A percentile compares a stretch with the other conserved stretches of the same genome.
phyloP scores from a whole-genome alignment of 2,888 invertebrate species.

The Crepidodera aurea region DNA sequence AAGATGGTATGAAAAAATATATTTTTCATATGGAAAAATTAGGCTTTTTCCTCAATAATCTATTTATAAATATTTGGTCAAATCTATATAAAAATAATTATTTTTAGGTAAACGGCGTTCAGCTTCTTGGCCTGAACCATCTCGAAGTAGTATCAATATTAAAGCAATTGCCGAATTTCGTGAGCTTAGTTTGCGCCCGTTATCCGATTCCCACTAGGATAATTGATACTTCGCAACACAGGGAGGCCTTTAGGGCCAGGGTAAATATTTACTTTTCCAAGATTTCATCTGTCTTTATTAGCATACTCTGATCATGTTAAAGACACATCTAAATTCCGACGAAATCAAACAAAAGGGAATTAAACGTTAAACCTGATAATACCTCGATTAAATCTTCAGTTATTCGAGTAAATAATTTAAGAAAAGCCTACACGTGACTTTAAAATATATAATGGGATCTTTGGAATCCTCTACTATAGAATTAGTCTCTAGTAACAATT shows the following conservation, averaged over 20 bases:
- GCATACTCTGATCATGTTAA: neutral
- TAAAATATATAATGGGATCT: too few relatives aligned
- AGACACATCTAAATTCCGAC: neutral
- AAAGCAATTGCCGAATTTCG: constrained; percentile 82
- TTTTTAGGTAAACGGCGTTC: constrained; percentile 83
- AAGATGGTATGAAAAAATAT: too few relatives aligned
- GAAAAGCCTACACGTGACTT: too few relatives aligned
- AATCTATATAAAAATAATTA: neutral
- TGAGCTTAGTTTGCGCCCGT: constrained; percentile 82
- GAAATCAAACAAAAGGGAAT: too few relatives aligned
- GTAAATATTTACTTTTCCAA: constrained; percentile 60
- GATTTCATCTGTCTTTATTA: neutral
- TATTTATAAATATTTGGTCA: too few relatives aligned
- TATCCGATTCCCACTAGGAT: constrained; percentile 65
- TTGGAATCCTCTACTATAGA: too few relatives aligned
- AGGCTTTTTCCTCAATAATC: too few relatives aligned
- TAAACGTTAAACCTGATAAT: too few relatives aligned
- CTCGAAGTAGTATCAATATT: constrained; percentile 88
- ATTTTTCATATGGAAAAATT: too few relatives aligned
- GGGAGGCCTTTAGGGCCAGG: constrained; percentile 73
- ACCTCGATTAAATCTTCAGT: too few relatives aligned
- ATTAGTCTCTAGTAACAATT: too few relatives aligned
- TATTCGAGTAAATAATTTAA: too few relatives aligned
- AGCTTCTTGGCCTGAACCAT: constrained; percentile 87
- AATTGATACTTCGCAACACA: constrained; percentile 71